phyloP scores from a whole-genome alignment of 2,113 vertebrate genomes.

The Malurus alboscapulatus region DNA sequence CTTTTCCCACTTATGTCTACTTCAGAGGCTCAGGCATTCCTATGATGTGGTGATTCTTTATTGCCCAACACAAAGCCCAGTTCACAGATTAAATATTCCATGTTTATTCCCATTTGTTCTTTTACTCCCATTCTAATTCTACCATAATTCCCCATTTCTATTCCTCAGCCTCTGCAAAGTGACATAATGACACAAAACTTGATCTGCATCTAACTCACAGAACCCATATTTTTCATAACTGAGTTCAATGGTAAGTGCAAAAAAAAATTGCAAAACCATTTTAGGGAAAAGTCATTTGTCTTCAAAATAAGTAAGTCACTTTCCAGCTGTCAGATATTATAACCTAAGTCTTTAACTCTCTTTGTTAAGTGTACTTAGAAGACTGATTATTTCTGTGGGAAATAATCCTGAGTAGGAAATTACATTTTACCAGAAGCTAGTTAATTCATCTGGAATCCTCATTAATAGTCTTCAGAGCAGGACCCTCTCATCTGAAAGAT shows the following conservation, averaged over 20 bases:
- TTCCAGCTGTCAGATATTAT: not conserved
- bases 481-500: not conserved
- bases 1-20: not conserved
- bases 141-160: fast-evolving
- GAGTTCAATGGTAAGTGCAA: not conserved
- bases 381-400: not conserved
- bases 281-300: not conserved
- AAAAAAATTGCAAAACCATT: not conserved
- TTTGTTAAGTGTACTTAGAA: not conserved
- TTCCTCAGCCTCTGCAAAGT: not conserved
- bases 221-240: not conserved
- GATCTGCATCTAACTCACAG: not conserved
- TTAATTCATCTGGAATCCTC: not conserved
- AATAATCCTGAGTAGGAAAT: not conserved
- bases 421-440: not conserved
- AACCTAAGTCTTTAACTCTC: not conserved
- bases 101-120: not conserved
- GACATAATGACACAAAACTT: not conserved
- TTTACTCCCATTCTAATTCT: not conserved
- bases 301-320: not conserved
- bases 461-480: not conserved
- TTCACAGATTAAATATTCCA: not conserved
- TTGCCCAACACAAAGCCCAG: not conserved
- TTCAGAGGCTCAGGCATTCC: not conserved
- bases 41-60: not conserved